Evolutionary conservation across 37 sponge, comb jelly and placozoan genomes (phyloP).

Genomic region (Bolinopsis microptera): DNA sequence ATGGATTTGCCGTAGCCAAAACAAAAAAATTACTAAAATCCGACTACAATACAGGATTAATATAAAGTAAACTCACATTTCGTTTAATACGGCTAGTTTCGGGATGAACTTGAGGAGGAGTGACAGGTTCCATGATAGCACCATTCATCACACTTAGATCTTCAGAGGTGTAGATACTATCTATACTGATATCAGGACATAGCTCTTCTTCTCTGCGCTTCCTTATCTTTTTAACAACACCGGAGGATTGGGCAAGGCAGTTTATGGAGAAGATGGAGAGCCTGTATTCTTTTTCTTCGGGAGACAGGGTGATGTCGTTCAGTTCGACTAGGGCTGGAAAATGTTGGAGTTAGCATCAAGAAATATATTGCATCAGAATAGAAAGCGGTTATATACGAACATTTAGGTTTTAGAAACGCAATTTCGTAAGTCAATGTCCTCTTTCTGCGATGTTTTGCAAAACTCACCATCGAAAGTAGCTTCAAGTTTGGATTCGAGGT

Average conservation of each 20-base stretch:
- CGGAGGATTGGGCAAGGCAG: slow-evolving; percentile 6
- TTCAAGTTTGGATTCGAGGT: background rate
- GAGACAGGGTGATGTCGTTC: background rate
- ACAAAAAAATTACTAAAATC: too few species aligned
- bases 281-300: background rate
- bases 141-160: slow-evolving; percentile 16
- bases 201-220: background rate
- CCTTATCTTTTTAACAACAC: background rate
- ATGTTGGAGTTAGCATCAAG: too few species aligned
- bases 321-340: background rate
- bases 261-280: background rate
- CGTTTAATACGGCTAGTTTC: background rate
- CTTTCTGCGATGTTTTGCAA: too few species aligned
- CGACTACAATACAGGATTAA: too few species aligned
- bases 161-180: background rate
- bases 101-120: background rate
- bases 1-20: too few species aligned
- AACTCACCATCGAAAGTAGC: background rate
- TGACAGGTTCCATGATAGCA: background rate
- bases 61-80: too few species aligned
- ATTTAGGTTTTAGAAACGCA: too few species aligned
- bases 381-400: too few species aligned
- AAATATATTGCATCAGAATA: too few species aligned
- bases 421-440: too few species aligned
- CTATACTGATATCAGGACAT: slow-evolving; percentile 27